Conservation (phyloP, 2,113 vertebrate species). For the Trochalopteron elliotii region DNA sequence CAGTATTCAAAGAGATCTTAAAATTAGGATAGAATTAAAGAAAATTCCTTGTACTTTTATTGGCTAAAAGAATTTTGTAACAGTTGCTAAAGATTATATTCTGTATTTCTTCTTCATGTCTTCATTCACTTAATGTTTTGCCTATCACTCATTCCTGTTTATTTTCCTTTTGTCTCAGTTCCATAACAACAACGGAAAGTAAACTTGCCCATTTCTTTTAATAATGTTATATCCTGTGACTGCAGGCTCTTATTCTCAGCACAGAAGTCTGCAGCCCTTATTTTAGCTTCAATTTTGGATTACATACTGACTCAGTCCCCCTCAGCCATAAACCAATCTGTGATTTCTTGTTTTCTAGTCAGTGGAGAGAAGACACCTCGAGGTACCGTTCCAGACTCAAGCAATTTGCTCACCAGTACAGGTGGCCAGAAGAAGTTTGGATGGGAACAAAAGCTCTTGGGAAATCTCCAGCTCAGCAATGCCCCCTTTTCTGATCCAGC, state of each 20-base stretch:
- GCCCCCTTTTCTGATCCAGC: slow-evolving; percentile 67
- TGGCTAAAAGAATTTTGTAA: not conserved
- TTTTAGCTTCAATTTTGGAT: not conserved
- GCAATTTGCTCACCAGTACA: slow-evolving; percentile 66
- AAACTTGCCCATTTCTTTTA: not conserved
- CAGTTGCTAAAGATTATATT: not conserved
- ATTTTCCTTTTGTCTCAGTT: not conserved
- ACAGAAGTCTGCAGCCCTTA: not conserved
- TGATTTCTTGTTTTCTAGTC: slow-evolving; percentile 69
- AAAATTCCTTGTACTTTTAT: not conserved
- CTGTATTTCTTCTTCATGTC: not conserved
- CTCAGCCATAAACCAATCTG: not conserved
- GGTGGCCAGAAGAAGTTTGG: slow-evolving; percentile 38
- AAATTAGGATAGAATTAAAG: not conserved
- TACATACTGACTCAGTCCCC: not conserved
- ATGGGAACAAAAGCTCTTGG: slow-evolving; percentile 60
- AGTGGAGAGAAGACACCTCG: slow-evolving; percentile 64
- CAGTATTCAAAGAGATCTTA: not conserved
- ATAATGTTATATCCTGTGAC: not conserved
- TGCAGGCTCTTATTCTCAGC: not conserved
- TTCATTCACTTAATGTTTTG: not conserved
- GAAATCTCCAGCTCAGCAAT: slow-evolving; percentile 25
- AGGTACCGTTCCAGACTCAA: slow-evolving; percentile 53
- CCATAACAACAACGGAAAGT: not conserved
- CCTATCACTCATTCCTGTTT: not conserved